Evolutionary conservation across 35 echinoderm and acorn worm species (phyloP).

Genomic region (Anneissia japonica): DNA sequence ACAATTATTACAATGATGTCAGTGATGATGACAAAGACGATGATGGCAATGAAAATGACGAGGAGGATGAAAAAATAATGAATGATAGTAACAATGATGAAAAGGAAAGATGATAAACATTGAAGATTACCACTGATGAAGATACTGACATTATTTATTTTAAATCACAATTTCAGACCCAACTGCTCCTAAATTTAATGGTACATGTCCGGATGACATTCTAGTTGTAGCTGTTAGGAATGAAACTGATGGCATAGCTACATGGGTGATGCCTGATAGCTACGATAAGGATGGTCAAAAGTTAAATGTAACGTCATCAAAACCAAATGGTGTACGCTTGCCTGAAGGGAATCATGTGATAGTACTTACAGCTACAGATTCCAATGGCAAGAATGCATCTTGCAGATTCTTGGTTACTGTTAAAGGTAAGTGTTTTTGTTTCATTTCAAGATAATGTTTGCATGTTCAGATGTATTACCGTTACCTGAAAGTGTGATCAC

Average conservation of each 20-base stretch:
- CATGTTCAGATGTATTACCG: no score
- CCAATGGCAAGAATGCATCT: background rate
- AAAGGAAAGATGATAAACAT: no score
- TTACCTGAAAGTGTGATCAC: no score
- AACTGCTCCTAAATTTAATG: background rate
- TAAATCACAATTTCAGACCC: background rate
- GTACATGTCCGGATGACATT: background rate
- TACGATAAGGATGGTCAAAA: background rate
- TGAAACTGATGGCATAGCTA: background rate
- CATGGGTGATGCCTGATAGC: background rate
- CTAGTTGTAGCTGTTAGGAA: background rate
- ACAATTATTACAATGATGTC: no score
- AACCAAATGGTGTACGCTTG: background rate
- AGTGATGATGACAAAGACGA: no score
- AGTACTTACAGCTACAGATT: background rate
- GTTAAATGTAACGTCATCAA: background rate
- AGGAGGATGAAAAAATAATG: no score
- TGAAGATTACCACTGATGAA: no score
- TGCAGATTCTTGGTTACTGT: background rate
- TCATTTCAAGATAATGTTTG: no score
- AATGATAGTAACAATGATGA: no score
- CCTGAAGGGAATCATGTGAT: background rate
- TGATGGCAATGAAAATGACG: no score
- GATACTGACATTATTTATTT: no score
- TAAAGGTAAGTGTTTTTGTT: background rate